Evolutionary conservation across 2,113 vertebrate species (phyloP).

Genomic region (Ammodytes marinus): DNA sequence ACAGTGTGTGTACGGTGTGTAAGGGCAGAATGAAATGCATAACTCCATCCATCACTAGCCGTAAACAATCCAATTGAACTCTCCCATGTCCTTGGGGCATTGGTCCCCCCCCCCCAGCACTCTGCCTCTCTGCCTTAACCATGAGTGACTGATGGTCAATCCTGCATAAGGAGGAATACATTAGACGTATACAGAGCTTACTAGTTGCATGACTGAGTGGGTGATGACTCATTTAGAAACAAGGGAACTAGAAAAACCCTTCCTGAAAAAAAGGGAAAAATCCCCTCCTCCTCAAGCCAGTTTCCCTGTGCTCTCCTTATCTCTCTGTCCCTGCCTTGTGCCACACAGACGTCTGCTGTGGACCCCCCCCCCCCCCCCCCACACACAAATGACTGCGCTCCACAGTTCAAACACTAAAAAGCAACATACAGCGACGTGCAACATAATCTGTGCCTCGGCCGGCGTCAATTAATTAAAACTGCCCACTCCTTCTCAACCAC

Average conservation of each 20-base stretch:
- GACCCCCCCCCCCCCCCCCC: neutral
- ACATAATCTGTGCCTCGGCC: neutral
- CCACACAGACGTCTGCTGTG: constrained; percentile 21
- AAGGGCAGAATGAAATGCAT: neutral
- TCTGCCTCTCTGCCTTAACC: constrained; percentile 36
- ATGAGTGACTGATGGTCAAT: constrained; percentile 58
- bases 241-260: neutral
- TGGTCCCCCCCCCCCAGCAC: constrained; percentile 24
- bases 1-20: too few species aligned
- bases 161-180: constrained; percentile 47
- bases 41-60: constrained; percentile 35
- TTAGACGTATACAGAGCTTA: constrained; percentile 33
- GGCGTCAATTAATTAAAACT: constrained; percentile 51
- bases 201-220: constrained; percentile 52
- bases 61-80: constrained; percentile 67
- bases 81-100: constrained; percentile 60
- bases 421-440: neutral
- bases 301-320: constrained; percentile 21
- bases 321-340: constrained; percentile 16
- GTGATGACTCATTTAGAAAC: constrained; percentile 49
- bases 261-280: constrained; percentile 35
- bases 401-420: constrained; percentile 35
- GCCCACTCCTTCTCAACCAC: neutral
- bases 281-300: constrained; percentile 51
- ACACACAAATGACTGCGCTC: constrained; percentile 10